Conservation (phyloP, 2,113 vertebrate genomes). For the Channa argus region DNA sequence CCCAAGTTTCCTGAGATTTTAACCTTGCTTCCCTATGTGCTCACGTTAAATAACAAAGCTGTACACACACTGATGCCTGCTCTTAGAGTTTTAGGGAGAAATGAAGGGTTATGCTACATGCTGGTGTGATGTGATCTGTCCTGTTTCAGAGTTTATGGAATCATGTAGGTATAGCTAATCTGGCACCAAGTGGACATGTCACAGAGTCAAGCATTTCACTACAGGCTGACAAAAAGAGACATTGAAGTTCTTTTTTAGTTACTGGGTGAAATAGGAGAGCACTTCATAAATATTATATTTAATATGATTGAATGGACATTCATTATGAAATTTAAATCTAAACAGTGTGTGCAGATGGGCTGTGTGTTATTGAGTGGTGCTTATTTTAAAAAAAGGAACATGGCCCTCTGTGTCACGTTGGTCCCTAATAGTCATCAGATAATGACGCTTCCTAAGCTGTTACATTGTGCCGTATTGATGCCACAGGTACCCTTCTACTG, state of each 20-base stretch:
- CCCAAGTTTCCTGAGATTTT: constrained; percentile 7
- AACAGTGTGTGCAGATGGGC: too few species aligned
- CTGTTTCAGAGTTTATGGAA: constrained; percentile 70
- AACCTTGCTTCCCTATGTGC: constrained; percentile 7
- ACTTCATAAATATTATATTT: too few species aligned
- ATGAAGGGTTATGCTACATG: constrained; percentile 60
- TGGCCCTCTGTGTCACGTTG: too few species aligned
- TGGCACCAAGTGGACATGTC: constrained; percentile 48
- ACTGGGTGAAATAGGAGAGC: neutral
- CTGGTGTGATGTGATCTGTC: constrained; percentile 54
- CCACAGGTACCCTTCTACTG: too few species aligned
- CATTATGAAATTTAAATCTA: too few species aligned
- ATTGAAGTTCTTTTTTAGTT: constrained; percentile 23
- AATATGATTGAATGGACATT: too few species aligned
- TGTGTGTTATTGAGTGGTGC: too few species aligned
- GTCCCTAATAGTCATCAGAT: too few species aligned
- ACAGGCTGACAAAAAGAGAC: constrained; percentile 4
- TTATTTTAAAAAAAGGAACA: too few species aligned
- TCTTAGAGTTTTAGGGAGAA: constrained; percentile 31
- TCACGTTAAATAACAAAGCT: constrained; percentile 18
- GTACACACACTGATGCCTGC: constrained; percentile 5
- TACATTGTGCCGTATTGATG: too few species aligned
- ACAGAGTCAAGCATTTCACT: constrained; percentile 20
- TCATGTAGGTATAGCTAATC: constrained; percentile 68
- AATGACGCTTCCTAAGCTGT: too few species aligned